phyloP scores from a whole-genome alignment of 1,140 invertebrate genomes.

The Trachymyrmex cornetzi region DNA sequence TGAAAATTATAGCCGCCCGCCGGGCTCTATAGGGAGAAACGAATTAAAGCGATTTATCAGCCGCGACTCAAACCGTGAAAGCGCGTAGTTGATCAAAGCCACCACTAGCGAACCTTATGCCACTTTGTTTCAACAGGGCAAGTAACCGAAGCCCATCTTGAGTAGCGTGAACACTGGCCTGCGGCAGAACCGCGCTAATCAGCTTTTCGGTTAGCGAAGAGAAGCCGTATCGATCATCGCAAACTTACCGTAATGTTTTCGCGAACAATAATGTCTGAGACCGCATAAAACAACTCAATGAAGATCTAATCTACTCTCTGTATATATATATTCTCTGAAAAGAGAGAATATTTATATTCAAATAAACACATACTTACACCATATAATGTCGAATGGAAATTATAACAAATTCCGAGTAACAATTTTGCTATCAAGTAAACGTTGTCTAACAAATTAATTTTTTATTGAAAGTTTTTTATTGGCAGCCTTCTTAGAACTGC shows the following conservation, averaged over 20 bases:
- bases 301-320: background rate
- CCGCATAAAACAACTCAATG: background rate
- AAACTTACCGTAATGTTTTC: slow-evolving; percentile 39
- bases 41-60: slow-evolving; percentile 74
- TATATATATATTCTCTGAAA: background rate
- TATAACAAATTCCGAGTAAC: background rate
- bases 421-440: background rate
- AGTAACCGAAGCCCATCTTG: slow-evolving; percentile 73
- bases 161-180: slow-evolving; percentile 72
- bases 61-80: slow-evolving; percentile 69
- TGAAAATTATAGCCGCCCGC: slow-evolving; percentile 64
- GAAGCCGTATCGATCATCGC: slow-evolving; percentile 56
- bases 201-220: slow-evolving; percentile 64
- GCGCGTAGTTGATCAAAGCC: slow-evolving; percentile 73
- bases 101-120: slow-evolving; percentile 59
- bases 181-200: slow-evolving; percentile 64
- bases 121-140: slow-evolving; percentile 61
- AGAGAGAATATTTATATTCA: background rate
- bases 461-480: background rate
- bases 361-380: background rate
- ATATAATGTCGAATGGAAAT: background rate
- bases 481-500: background rate
- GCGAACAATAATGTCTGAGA: slow-evolving; percentile 26
- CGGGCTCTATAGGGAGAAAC: slow-evolving; percentile 64
- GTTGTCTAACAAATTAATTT: background rate